These are phyloP conservation scores for Eriocheir sinensis DNA, from an alignment of 1,140 invertebrate species.

Conservation along the genomic window DNA sequence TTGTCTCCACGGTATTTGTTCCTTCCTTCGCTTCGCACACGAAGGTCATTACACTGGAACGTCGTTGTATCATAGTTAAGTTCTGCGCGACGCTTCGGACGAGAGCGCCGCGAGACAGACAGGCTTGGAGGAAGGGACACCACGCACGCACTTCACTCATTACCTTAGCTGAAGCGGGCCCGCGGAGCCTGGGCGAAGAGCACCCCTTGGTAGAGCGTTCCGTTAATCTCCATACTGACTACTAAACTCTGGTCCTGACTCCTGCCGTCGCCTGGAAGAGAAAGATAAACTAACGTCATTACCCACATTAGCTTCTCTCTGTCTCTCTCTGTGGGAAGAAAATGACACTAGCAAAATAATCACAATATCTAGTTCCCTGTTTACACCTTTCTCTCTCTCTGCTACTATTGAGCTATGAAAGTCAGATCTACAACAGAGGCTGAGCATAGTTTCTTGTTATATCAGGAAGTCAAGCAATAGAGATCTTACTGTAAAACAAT, in stretches of 20 bases:
- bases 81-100: neutral
- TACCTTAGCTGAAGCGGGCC: conserved; percentile 74
- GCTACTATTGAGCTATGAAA: no score
- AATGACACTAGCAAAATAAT: no score
- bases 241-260: conserved; percentile 92
- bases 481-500: no score
- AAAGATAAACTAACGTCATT: conserved; percentile 41
- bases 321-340: no score
- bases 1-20: no score
- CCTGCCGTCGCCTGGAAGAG: conserved; percentile 83
- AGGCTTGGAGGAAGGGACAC: neutral
- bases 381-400: no score
- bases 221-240: conserved; percentile 98
- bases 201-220: conserved; percentile 93
- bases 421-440: no score
- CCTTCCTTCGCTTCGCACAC: no score
- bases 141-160: no score
- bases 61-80: neutral
- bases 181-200: conserved; percentile 87
- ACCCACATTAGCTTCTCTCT: neutral
- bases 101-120: neutral
- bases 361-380: no score
- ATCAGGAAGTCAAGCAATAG: neutral
- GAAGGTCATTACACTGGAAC: no score
- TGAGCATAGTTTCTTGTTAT: neutral